A percentile compares a stretch with the other conserved stretches of the same genome.
Conservation (phyloP, 1,140 invertebrate genomes). For the Maniola jurtina region DNA sequence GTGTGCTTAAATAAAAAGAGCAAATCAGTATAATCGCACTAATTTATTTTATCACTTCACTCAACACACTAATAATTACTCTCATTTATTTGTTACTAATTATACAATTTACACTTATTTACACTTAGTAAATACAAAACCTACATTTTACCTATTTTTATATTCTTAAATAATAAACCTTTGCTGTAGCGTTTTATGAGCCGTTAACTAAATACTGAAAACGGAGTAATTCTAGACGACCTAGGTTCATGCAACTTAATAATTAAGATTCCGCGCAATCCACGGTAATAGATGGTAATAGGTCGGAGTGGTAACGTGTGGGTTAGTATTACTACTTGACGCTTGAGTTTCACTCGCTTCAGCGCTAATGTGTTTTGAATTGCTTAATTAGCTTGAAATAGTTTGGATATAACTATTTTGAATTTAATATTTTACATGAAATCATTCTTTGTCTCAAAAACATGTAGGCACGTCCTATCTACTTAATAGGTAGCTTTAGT, state of each 20-base stretch:
- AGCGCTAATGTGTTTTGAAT: slow-evolving; percentile 23
- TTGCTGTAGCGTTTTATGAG: neutral
- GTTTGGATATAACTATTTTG: neutral
- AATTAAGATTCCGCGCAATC: slow-evolving; percentile 23
- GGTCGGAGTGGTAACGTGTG: slow-evolving; percentile 19
- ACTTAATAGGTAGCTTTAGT: too few species aligned
- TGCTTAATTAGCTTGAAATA: slow-evolving; percentile 28
- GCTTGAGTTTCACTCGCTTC: slow-evolving; percentile 14
- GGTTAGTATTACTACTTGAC: slow-evolving; percentile 19
- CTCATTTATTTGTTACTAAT: too few species aligned
- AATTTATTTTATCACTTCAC: too few species aligned
- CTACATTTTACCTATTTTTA: too few species aligned
- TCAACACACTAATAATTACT: too few species aligned
- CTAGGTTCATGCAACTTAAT: slow-evolving; percentile 19
- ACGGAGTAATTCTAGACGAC: slow-evolving; percentile 17
- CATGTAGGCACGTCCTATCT: too few species aligned
- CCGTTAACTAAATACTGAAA: neutral
- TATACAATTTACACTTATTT: too few species aligned
- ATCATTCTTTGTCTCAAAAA: too few species aligned
- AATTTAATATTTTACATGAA: neutral
- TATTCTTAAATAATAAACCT: neutral
- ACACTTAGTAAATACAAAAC: too few species aligned
- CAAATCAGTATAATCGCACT: too few species aligned
- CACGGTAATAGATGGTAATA: slow-evolving; percentile 16
- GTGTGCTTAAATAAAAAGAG: too few species aligned